Base-by-base conservation (phyloP, 2,113 vertebrate genomes). In the Forbesichthys papilliferus region DNA sequence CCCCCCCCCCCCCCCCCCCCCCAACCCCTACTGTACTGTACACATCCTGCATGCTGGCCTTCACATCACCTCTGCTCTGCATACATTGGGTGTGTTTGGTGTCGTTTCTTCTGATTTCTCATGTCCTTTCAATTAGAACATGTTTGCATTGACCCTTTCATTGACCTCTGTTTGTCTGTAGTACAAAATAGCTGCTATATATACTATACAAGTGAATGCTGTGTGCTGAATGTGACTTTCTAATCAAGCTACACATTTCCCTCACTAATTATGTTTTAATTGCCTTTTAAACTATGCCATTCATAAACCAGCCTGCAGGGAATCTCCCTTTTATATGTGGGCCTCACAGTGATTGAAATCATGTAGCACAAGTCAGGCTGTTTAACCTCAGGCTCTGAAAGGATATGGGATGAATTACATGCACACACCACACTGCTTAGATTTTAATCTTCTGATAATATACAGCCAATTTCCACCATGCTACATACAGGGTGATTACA, bases 401-500 rank as follows among this genome's bases (percentile, higher is more conserved):
- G 77, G 71, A 86, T 75, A 74, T 75, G 78, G 80, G 71, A 81
- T 78, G 79, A 80, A 87, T 78, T 75, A 85, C 68, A 55, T 60
- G 69, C 53, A 75, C 73, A 68, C 80, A 77, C 68, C 48, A 8
- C 61, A 69, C 63, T 69, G 69, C 73, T 82, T 68, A 80, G 76
- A 87, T 90, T 77, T 51, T 80, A 83, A 86, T 84, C 80, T 87
- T 85, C 62, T 81, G 57, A 86, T 81, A 83, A 87, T 83, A 86
- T 78, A 82, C 82, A 78, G 67, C 57, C 68, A 64, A 80, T 78
- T 86, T 86, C 78, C 77, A 82, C 42, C 67, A 42, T 53, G 64
- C 12, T 71, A 42, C 36, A 42, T 42, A 42, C 36, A 42, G 36
- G 36, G 36, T 42, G 36, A 42, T 42, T 83, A 65, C 62, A 47